Conservation (phyloP, 2,113 vertebrate genomes). For the Solenodon paradoxus region DNA sequence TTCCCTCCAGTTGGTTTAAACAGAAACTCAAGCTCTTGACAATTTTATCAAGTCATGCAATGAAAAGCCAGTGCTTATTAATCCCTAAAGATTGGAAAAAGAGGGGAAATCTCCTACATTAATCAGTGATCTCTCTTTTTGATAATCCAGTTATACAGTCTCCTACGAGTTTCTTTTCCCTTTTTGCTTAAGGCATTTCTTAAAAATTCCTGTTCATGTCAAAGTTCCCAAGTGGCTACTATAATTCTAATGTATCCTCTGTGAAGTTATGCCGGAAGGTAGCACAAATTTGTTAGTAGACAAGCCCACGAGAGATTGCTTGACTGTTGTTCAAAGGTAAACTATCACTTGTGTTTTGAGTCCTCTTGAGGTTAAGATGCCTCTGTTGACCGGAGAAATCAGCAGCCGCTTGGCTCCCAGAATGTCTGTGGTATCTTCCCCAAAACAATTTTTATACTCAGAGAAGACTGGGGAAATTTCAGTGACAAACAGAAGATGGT, state of each 20-base stretch:
- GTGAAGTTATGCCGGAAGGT: neutral
- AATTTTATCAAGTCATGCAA: neutral
- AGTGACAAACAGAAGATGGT: neutral
- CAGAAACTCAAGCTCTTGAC: neutral
- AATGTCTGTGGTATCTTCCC: neutral
- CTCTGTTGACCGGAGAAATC: neutral
- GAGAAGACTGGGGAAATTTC: neutral
- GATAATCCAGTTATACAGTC: neutral
- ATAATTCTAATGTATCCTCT: neutral
- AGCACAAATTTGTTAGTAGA: slow-evolving; percentile 17
- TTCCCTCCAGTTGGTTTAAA: neutral
- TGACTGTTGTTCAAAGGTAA: neutral
- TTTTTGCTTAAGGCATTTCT: slow-evolving; percentile 3
- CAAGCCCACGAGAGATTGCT: neutral
- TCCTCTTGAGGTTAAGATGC: neutral
- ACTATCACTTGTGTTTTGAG: neutral
- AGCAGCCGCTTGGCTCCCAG: neutral
- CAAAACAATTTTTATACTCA: neutral
- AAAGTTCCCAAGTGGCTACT: neutral
- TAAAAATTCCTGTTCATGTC: neutral
- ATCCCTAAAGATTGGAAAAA: neutral
- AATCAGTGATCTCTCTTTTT: neutral
- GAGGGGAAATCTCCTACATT: neutral
- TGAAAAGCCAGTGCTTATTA: slow-evolving; percentile 10
- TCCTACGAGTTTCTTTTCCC: neutral